Evolutionary conservation across 2,113 vertebrate species (phyloP).

Genomic region (Typhlomys cinereus): DNA sequence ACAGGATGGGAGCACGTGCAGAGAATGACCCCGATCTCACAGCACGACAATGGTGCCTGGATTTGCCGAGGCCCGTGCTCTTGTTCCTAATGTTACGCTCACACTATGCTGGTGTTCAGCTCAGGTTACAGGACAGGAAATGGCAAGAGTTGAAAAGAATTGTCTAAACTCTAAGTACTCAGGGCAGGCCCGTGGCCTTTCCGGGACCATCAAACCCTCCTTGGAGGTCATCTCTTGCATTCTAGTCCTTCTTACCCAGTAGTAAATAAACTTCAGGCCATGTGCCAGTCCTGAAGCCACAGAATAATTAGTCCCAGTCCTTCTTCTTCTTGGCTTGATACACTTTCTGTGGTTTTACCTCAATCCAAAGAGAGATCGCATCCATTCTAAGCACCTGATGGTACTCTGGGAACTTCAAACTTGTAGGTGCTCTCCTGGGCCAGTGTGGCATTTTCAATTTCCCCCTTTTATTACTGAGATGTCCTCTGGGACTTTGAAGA

Average conservation of each 20-base stretch:
- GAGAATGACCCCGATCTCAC: not conserved
- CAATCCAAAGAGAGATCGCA: not conserved
- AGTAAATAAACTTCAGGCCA: not conserved
- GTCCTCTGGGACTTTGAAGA: not conserved
- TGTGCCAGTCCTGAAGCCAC: not conserved
- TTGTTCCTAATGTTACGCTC: not conserved
- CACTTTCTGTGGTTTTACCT: not conserved
- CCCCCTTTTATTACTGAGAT: not conserved
- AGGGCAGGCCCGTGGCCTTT: rapidly evolving
- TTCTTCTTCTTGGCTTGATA: not conserved
- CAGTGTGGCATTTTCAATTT: not conserved
- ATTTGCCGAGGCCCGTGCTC: not conserved
- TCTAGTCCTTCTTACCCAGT: not conserved
- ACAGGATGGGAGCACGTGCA: not conserved
- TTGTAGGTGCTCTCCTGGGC: not conserved
- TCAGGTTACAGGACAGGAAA: not conserved
- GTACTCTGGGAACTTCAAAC: not conserved
- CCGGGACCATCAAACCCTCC: not conserved
- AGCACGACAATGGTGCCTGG: rapidly evolving
- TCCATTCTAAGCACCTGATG: not conserved
- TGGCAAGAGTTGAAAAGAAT: not conserved
- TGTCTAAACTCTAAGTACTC: not conserved
- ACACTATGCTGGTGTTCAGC: rapidly evolving
- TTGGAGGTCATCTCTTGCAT: not conserved
- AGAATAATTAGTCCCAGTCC: not conserved